Conservation (phyloP, 2,797 vertebrate species). For the Clarias pachynema region DNA sequence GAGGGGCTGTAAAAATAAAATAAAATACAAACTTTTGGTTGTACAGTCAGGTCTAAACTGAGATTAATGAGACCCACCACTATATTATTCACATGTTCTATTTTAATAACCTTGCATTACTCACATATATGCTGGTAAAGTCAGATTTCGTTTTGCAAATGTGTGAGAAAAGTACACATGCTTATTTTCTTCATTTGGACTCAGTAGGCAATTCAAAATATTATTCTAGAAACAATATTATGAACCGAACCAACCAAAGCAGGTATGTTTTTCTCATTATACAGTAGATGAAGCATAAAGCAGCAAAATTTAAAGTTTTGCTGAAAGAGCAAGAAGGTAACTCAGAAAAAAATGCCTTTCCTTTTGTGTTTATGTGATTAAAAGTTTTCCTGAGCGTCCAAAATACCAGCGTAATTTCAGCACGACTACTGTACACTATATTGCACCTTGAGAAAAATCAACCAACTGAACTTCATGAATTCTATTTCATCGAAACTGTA, state of each 20-base stretch:
- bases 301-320: neutral
- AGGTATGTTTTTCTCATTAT: neutral
- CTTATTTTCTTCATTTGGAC: neutral
- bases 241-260: neutral
- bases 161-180: conserved; percentile 21
- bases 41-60: conserved; percentile 18
- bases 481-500: neutral
- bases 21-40: neutral
- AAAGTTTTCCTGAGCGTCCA: neutral
- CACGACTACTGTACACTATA: neutral
- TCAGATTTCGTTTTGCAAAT: conserved; percentile 16
- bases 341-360: neutral
- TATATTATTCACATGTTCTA: conserved; percentile 37
- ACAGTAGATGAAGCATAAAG: too few relatives aligned
- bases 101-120: conserved; percentile 35
- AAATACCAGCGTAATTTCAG: neutral
- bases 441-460: neutral
- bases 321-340: neutral
- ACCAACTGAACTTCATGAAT: neutral
- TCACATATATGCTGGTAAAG: conserved; percentile 16
- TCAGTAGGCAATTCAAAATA: conserved; percentile 1
- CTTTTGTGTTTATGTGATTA: conserved; percentile 8
- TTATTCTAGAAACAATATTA: neutral
- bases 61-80: conserved; percentile 36
- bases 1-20: neutral